Evolutionary conservation across 2,888 invertebrate species (phyloP), one percentile per base, ranked within the genome.

Genomic region (Brenthis daphne): DNA sequence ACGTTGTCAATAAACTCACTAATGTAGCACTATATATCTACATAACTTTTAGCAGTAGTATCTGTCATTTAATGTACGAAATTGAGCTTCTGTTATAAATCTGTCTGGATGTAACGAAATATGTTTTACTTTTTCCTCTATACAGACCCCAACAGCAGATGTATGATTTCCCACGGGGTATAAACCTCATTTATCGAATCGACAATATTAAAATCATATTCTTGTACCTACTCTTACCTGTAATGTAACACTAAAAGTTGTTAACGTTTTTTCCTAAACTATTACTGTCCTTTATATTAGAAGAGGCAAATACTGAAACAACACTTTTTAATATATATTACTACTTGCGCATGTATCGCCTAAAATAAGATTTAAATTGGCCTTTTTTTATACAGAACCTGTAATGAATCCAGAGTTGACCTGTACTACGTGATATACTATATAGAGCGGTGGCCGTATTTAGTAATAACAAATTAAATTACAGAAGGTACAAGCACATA

Each of bases 1-100:
- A 81, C 74, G 72, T 81, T 82, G 79, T 80, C 81, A 79, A 80
- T 82, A 82, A 80, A 82, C 79, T 75, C 48, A 60, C 68, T 58
- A 71, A 67, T 67, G 69, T 67, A 61, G 50, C 60, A 64, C 55
- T 69, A n/a, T 51, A 68, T 60, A 57, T 68, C 58, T 51, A 55
- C 63, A 61, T 55, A 64, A 57, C 57, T 65, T 24, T 67, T 64
- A 70, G 51, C 33, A 33, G 29, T 68, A 70, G 53, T 57, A 33
- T 58, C 48, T 43, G 43, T 61, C 33, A 24, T 57, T 63, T 63
- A 63, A 61, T 57, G 16, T 37, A 60, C 12, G n/a, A 37, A 13
- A 55, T 48, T 56, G 16, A 1, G 33, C 37, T 48, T 57, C 13
- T 33, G 6, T 54, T 55, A 53, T 29, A 63, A 51, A 24, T 51